Evolutionary conservation across 2,797 vertebrate genomes (phyloP).

Genomic region (Acanthurus tractus): DNA sequence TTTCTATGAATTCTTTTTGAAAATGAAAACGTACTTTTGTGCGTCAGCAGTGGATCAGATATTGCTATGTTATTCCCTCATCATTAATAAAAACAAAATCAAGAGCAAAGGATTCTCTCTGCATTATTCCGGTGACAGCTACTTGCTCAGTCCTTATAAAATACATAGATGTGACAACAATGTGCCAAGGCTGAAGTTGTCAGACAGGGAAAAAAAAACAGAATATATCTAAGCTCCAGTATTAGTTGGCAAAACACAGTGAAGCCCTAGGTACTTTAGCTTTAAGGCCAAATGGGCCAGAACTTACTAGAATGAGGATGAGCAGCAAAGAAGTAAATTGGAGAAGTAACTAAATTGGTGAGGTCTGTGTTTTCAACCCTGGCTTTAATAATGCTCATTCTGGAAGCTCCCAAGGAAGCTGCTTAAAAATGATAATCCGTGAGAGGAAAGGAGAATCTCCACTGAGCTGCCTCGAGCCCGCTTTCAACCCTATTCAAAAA

Average conservation of each 20-base stretch:
- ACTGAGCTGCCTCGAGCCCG: slow-evolving; percentile 84
- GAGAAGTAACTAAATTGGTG: slow-evolving; percentile 71
- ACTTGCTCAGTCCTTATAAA: slow-evolving; percentile 3
- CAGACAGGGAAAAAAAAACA: slow-evolving; percentile 12
- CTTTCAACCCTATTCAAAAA: slow-evolving; percentile 87
- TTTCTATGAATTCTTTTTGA: slow-evolving; percentile 50
- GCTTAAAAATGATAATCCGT: slow-evolving; percentile 89
- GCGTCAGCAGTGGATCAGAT: slow-evolving; percentile 20
- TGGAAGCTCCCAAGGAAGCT: slow-evolving; percentile 86
- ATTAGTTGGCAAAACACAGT: slow-evolving; percentile 6
- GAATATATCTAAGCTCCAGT: slow-evolving; percentile 5
- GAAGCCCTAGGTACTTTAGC: slow-evolving; percentile 18
- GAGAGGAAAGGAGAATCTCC: slow-evolving; percentile 83
- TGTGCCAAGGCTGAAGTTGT: background rate
- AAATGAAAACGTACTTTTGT: slow-evolving; percentile 36
- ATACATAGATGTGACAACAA: slow-evolving; percentile 17
- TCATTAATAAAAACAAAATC: slow-evolving; percentile 46
- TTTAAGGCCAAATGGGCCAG: slow-evolving; percentile 39
- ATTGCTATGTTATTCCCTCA: slow-evolving; percentile 35
- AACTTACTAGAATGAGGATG: slow-evolving; percentile 19
- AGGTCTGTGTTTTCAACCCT: slow-evolving; percentile 49
- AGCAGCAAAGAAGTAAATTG: slow-evolving; percentile 60
- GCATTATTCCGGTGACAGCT: slow-evolving; percentile 32
- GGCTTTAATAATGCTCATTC: slow-evolving; percentile 73
- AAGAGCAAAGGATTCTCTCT: slow-evolving; percentile 10